These are phyloP conservation scores for Manduca sexta DNA, from an alignment of 1,140 invertebrate species.

Conservation along the genomic window DNA sequence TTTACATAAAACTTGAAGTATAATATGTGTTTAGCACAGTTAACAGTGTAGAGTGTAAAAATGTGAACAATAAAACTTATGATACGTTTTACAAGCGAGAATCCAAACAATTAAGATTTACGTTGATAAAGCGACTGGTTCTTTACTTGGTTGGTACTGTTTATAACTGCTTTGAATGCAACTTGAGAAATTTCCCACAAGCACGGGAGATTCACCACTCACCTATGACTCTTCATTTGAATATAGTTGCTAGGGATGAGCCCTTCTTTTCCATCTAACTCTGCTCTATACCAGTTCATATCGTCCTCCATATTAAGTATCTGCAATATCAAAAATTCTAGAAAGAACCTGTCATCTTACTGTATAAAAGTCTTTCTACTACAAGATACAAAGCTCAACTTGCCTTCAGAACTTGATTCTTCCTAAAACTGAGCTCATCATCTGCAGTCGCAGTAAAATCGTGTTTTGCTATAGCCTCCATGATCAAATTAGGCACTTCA, in stretches of 20 bases:
- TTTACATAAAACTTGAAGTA: no score
- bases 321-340: constrained; percentile 77
- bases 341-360: constrained; percentile 37
- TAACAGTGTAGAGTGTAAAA: not conserved
- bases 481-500: constrained; percentile 76
- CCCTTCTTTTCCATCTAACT: constrained; percentile 98
- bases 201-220: no score
- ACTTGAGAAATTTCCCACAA: no score
- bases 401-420: constrained; percentile 96
- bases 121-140: constrained; percentile 13
- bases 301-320: constrained; percentile 99
- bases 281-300: constrained; percentile 99
- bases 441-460: constrained; percentile 98
- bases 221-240: constrained; percentile 97
- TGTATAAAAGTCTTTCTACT: not conserved
- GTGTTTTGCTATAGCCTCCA: constrained; percentile 99
- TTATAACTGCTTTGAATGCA: no score
- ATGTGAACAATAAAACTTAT: not conserved
- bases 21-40: no score
- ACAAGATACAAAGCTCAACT: constrained; percentile 16
- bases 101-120: constrained; percentile 13
- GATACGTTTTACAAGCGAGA: not conserved
- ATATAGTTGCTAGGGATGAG: constrained; percentile 99
- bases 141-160: constrained; percentile 10
- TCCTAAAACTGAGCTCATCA: constrained; percentile 98